These are phyloP conservation scores for Piprites chloris DNA, from an alignment of 2,113 vertebrate species.

Conservation along the genomic window DNA sequence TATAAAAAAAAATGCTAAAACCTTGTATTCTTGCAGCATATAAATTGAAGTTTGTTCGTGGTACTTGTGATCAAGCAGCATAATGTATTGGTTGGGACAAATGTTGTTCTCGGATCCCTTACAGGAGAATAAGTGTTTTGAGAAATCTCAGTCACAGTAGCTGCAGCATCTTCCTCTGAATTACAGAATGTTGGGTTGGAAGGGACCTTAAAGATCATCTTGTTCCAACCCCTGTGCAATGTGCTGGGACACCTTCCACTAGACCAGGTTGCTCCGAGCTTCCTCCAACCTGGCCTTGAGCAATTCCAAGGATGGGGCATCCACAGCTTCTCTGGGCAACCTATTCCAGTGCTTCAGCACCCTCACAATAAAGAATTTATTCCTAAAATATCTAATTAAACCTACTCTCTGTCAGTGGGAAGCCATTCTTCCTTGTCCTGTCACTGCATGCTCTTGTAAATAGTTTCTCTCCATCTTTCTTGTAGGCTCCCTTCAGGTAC, in stretches of 20 bases:
- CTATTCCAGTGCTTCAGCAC: neutral
- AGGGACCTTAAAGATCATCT: neutral
- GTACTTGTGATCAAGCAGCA: neutral
- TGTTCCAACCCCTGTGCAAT: neutral
- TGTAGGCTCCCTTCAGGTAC: neutral
- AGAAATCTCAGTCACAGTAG: neutral
- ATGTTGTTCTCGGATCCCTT: neutral
- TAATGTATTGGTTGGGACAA: neutral
- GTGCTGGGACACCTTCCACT: neutral
- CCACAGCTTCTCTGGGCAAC: neutral
- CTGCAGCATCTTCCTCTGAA: neutral
- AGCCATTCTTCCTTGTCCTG: neutral
- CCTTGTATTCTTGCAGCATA: neutral
- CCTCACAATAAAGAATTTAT: neutral
- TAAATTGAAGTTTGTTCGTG: neutral
- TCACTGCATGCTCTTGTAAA: neutral
- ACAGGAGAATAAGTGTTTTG: neutral
- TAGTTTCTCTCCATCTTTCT: neutral
- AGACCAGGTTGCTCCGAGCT: neutral
- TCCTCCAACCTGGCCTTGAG: accelerated
- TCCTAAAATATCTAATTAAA: accelerated
- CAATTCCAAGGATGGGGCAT: neutral
- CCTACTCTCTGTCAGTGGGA: accelerated
- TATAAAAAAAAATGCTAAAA: neutral
- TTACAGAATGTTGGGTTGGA: neutral